Conservation (phyloP, 2,113 vertebrate genomes). For the Campylorhamphus procurvoides region DNA sequence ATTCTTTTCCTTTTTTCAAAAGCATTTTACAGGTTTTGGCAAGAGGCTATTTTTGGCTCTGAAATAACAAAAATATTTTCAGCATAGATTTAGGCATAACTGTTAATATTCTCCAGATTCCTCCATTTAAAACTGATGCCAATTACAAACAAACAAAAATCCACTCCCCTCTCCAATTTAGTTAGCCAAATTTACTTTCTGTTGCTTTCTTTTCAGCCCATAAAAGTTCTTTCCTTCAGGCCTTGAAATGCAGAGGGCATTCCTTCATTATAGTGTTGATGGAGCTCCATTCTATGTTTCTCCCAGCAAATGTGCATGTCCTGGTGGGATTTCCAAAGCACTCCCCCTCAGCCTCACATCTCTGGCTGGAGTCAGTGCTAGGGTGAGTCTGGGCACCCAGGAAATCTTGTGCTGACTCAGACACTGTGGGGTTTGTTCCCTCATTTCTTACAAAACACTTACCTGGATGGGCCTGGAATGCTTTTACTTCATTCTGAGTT, state of each 20-base stretch:
- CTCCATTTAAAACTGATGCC: conserved; percentile 37
- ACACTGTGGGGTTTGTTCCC: fast-evolving
- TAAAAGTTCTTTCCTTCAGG: neutral
- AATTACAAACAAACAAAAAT: conserved; percentile 49
- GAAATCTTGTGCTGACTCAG: neutral
- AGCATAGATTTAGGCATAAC: conserved; percentile 60
- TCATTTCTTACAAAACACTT: neutral
- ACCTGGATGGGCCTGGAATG: neutral
- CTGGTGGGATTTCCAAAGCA: neutral
- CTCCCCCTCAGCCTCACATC: neutral
- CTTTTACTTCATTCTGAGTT: neutral
- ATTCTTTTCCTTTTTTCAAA: neutral
- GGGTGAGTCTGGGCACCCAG: fast-evolving
- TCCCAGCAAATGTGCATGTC: neutral
- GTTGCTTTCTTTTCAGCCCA: neutral
- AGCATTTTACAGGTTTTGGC: conserved; percentile 69
- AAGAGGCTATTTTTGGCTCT: conserved; percentile 50
- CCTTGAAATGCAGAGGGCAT: neutral
- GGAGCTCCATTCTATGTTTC: fast-evolving
- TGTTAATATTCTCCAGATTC: conserved; percentile 69
- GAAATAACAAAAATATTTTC: conserved; percentile 51
- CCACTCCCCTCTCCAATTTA: neutral
- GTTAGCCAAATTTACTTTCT: conserved; percentile 20
- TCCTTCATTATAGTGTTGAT: neutral
- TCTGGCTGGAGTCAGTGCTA: neutral